These are phyloP conservation scores for Macrosteles quadrilineatus DNA, from an alignment of 1,140 invertebrate species.

Conservation along the genomic window DNA sequence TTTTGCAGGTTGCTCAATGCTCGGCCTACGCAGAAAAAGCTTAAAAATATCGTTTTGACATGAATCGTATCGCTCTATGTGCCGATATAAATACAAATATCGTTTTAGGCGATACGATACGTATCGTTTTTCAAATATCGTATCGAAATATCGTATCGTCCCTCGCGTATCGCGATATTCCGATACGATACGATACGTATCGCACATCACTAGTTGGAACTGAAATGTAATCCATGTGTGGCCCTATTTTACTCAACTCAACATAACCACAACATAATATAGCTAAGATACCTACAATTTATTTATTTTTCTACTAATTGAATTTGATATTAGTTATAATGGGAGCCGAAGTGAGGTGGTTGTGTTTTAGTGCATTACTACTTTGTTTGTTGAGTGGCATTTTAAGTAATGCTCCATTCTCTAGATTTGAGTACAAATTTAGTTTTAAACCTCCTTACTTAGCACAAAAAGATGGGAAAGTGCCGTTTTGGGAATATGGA, in stretches of 20 bases:
- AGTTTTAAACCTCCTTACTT: constrained; percentile 99
- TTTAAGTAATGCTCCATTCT: constrained; percentile 33
- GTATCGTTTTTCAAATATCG: too few relatives aligned
- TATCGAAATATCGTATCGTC: too few relatives aligned
- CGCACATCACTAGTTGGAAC: too few relatives aligned
- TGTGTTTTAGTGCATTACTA: constrained; percentile 10
- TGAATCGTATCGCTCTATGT: too few relatives aligned
- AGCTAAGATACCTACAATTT: background rate
- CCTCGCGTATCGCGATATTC: too few relatives aligned
- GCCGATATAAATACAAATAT: too few relatives aligned
- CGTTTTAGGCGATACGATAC: too few relatives aligned
- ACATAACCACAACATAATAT: background rate
- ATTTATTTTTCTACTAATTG: background rate
- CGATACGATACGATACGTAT: too few relatives aligned
- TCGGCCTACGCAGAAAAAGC: too few relatives aligned
- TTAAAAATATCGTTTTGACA: too few relatives aligned
- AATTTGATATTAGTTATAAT: constrained; percentile 21
- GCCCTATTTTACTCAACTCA: background rate
- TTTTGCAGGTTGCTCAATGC: too few relatives aligned
- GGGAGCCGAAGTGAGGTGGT: constrained; percentile 39
- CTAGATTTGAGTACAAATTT: constrained; percentile 96
- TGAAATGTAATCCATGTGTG: background rate
- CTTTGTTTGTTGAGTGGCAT: constrained; percentile 9
- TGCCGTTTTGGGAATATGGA: constrained; percentile 98
- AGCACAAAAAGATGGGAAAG: constrained; percentile 95